Evolutionary conservation across 2,113 vertebrate genomes (phyloP).

Genomic region (Triplophysa rosa): DNA sequence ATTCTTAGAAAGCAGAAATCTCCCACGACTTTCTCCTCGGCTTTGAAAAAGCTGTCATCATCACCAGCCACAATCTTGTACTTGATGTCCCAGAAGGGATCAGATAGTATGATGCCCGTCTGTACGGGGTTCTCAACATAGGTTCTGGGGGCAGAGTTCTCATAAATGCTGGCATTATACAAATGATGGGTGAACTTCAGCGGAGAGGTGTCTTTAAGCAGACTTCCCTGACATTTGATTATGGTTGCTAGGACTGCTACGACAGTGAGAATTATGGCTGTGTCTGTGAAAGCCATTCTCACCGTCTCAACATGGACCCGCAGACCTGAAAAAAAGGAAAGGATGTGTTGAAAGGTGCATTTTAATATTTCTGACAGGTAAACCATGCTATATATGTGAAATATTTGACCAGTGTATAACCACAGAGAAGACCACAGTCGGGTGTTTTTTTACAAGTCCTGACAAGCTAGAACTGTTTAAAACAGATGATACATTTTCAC

Average conservation of each 20-base stretch:
- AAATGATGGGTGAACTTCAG: conserved; percentile 86
- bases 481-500: conserved; percentile 53
- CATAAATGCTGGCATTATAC: conserved; percentile 90
- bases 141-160: conserved; percentile 91
- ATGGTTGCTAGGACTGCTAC: conserved; percentile 66
- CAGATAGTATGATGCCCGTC: conserved; percentile 85
- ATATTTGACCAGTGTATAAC: background rate
- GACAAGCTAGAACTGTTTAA: conserved; percentile 53
- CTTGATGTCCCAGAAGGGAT: conserved; percentile 78
- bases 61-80: conserved; percentile 86
- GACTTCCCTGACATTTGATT: conserved; percentile 60
- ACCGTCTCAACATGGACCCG: conserved; percentile 53
- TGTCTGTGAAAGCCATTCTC: conserved; percentile 65
- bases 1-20: conserved; percentile 94
- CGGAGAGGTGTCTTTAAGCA: conserved; percentile 72
- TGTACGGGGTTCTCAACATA: conserved; percentile 82
- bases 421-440: conserved; percentile 29
- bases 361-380: background rate
- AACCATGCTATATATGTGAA: background rate
- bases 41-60: conserved; percentile 80
- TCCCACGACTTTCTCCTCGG: conserved; percentile 80
- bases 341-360: background rate
- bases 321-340: conserved; percentile 51
- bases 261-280: conserved; percentile 56
- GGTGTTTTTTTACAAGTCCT: conserved; percentile 64